Percentiles rank a stretch among this genome's conserved stretches.
Evolutionary conservation across 2,113 vertebrate species (phyloP).

Genomic region (Paramisgurnus dabryanus): DNA sequence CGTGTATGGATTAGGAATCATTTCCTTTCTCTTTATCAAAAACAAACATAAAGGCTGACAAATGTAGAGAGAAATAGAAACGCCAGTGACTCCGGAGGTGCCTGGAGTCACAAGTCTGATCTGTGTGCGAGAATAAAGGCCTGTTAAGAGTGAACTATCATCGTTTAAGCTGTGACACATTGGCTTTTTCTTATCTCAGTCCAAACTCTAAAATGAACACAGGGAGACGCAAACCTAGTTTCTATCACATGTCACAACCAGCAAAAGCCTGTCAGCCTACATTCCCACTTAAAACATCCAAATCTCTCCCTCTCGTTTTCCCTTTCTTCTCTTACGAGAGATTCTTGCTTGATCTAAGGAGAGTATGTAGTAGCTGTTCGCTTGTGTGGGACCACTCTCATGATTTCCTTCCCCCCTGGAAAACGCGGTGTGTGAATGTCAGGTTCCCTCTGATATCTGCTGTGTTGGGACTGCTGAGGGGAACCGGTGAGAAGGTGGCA

Average conservation of each 20-base stretch:
- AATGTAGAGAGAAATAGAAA: slow-evolving; percentile 25
- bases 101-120: slow-evolving; percentile 40
- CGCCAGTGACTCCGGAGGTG: slow-evolving; percentile 18
- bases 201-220: slow-evolving; percentile 49
- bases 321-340: slow-evolving; percentile 38
- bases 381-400: slow-evolving; percentile 45
- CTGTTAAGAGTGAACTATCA: slow-evolving; percentile 31
- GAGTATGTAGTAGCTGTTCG: slow-evolving; percentile 40
- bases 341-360: slow-evolving; percentile 43
- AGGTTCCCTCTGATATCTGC: slow-evolving; percentile 57
- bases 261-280: slow-evolving; percentile 51
- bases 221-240: slow-evolving; percentile 20
- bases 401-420: slow-evolving; percentile 47
- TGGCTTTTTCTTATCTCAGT: slow-evolving; percentile 42
- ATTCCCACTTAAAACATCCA: slow-evolving; percentile 47
- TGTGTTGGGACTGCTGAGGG: slow-evolving; percentile 55
- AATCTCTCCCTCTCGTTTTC: slow-evolving; percentile 32
- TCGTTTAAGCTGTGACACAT: slow-evolving; percentile 25
- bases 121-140: slow-evolving; percentile 31
- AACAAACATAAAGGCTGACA: slow-evolving; percentile 2
- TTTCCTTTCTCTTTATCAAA: slow-evolving; percentile 12
- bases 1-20: slow-evolving; percentile 9
- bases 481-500: slow-evolving; percentile 53
- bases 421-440: slow-evolving; percentile 51
- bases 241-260: slow-evolving; percentile 28